Conservation (phyloP, 2,797 vertebrate genomes). For the Helostoma temminkii region DNA sequence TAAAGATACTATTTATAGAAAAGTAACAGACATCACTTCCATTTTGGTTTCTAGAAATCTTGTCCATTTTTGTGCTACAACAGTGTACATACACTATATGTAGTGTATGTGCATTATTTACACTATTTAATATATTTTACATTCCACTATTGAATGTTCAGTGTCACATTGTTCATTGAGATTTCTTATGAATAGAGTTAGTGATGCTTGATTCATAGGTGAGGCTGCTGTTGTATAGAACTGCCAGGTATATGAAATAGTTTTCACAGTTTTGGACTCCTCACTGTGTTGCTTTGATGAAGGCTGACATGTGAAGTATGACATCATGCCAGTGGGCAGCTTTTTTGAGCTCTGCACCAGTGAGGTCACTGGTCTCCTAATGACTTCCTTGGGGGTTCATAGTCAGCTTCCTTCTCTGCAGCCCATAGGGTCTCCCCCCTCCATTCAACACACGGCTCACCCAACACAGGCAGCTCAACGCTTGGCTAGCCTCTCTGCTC, state of each 20-base stretch:
- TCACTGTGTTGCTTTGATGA: conserved; percentile 71
- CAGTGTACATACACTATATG: neutral
- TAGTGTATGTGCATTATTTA: too few relatives aligned
- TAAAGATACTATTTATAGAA: conserved; percentile 7
- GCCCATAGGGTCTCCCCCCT: conserved; percentile 49
- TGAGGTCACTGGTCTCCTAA: conserved; percentile 82
- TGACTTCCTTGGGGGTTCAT: conserved; percentile 76
- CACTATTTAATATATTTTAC: too few relatives aligned
- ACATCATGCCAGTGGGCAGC: conserved; percentile 78
- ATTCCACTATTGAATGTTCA: conserved; percentile 7
- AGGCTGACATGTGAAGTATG: conserved; percentile 81
- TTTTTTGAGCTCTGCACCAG: conserved; percentile 68
- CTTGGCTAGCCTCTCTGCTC: conserved; percentile 72
- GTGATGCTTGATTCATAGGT: conserved; percentile 25
- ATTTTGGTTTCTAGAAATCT: neutral
- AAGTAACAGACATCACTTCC: neutral
- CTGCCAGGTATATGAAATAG: conserved; percentile 58
- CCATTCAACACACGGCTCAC: conserved; percentile 39
- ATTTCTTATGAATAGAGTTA: conserved; percentile 3
- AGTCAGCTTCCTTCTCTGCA: conserved; percentile 48
- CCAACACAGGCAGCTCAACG: conserved; percentile 60
- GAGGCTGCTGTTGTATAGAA: conserved; percentile 27
- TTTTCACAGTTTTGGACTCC: conserved; percentile 67
- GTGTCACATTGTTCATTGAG: conserved; percentile 3
- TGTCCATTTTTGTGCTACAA: neutral